Evolutionary conservation across 2,113 vertebrate genomes (phyloP).

Genomic region (Notothenia rossii): DNA sequence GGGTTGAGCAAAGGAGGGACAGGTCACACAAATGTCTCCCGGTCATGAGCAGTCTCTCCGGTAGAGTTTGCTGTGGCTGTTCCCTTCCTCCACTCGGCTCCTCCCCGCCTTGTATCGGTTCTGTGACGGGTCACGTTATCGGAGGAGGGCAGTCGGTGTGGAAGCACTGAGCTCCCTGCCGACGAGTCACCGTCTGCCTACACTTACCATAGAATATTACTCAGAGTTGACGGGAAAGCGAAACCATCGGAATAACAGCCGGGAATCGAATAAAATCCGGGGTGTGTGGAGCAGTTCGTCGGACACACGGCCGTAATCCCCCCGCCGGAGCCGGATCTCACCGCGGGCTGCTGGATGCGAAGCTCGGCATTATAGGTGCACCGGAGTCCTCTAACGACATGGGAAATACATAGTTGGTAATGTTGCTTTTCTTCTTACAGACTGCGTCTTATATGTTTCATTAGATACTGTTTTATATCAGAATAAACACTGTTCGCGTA

Average conservation of each 20-base stretch:
- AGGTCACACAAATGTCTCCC: slow-evolving; percentile 4
- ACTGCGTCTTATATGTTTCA: slow-evolving; percentile 38
- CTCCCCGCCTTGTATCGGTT: slow-evolving; percentile 74
- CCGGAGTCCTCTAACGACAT: slow-evolving; percentile 72
- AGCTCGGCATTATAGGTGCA: slow-evolving; percentile 62
- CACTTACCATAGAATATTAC: slow-evolving; percentile 49
- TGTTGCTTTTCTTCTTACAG: slow-evolving; percentile 60
- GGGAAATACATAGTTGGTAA: slow-evolving; percentile 79
- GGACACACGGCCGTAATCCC: slow-evolving; percentile 20
- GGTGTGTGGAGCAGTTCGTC: not conserved
- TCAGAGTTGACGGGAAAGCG: slow-evolving; percentile 57
- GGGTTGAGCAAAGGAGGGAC: slow-evolving; percentile 9
- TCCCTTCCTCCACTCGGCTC: slow-evolving; percentile 53
- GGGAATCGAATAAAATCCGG: slow-evolving; percentile 18
- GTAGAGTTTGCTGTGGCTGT: slow-evolving; percentile 70
- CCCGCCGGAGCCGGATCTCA: slow-evolving; percentile 53
- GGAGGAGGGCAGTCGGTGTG: slow-evolving; percentile 70
- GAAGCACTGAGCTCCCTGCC: slow-evolving; percentile 68
- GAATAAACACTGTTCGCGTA: not conserved
- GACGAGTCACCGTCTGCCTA: slow-evolving; percentile 67
- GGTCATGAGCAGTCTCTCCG: slow-evolving; percentile 53
- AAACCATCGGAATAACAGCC: slow-evolving; percentile 11
- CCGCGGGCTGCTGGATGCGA: slow-evolving; percentile 58
- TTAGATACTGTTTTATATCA: not conserved
- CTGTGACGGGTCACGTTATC: slow-evolving; percentile 79